Base-by-base conservation (phyloP, 1,140 invertebrate genomes). In the Bilobella aurantiaca region DNA sequence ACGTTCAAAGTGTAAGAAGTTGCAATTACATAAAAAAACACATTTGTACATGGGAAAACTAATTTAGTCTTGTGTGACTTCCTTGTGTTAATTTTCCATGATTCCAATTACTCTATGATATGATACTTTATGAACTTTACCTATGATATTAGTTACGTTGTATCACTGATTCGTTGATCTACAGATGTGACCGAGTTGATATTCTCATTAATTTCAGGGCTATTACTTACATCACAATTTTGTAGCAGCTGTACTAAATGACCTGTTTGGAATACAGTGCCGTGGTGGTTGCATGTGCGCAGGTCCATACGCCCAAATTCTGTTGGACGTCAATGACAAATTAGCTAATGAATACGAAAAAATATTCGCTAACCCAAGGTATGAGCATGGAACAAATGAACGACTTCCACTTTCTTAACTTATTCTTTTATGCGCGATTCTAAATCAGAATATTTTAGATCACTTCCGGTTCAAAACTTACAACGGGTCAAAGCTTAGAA, bases 171-270 rank as follows among this genome's bases (percentile, higher is more conserved):
- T n/a, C n/a, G n/a, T n/a, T n/a, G n/a, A n/a, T n/a, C n/a, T n/a
- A n/a, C n/a, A n/a, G n/a, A n/a, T n/a, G n/a, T n/a, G n/a, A n/a
- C 28, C 27, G 29, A 61, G 5, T 64, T 5, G 5, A 31, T 5
- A 23, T 27, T 62, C n/a, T n/a, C n/a, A 42, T 12, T 42, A 42
- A 42, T 42, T 42, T 18, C 34, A 71, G 59, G 88, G 88, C 2
- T 85, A 85, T 1, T 93, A 89, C 74, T 82, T 94, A 0, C 93
- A 96, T 77, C 89, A 94, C 74, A 94, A 94, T 77, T 95, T 91
- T 77, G 85, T 94, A 0, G 87, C 87, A 72, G 86, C 89, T 1
- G 79, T 95, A 0, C 81, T 96, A 2, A 96, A 95, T 74, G 93
- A 96, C 75, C 82, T 96, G 12, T 95, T 93, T 75, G 93, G 93